These are phyloP conservation scores for Ophthalmolycus amberensis DNA, from an alignment of 2,113 vertebrate species.

Conservation along the genomic window DNA sequence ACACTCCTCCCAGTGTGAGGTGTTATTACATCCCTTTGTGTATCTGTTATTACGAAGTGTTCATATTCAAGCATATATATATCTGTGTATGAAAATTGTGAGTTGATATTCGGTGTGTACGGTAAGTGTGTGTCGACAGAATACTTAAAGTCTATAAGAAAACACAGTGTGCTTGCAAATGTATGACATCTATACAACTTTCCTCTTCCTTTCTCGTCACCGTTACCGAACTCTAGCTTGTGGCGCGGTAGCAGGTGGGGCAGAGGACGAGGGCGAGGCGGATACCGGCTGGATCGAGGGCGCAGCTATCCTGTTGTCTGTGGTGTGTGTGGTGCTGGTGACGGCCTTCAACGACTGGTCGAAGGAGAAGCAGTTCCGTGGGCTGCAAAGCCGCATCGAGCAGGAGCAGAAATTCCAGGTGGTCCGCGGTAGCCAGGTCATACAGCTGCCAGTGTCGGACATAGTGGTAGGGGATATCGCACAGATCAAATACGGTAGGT, in stretches of 20 bases:
- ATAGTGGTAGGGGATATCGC: conserved; percentile 97
- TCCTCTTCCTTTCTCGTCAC: conserved; percentile 4
- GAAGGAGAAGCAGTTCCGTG: conserved; percentile 99
- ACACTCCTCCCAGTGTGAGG: not conserved
- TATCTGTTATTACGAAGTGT: not conserved
- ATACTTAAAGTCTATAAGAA: not conserved
- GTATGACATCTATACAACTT: not conserved
- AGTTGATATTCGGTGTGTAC: not conserved
- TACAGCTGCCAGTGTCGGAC: conserved; percentile 96
- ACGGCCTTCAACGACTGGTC: conserved; percentile 99
- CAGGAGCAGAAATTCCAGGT: conserved; percentile 99
- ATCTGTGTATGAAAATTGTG: not conserved
- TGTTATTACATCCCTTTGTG: not conserved
- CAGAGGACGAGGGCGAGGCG: conserved; percentile 93
- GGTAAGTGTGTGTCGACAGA: not conserved
- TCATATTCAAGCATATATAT: not conserved
- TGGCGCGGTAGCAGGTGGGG: conserved; percentile 85
- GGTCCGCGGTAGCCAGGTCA: conserved; percentile 91
- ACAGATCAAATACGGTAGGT: conserved; percentile 96
- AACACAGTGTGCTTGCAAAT: not conserved
- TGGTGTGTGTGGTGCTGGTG: conserved; percentile 97
- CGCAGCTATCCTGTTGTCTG: conserved; percentile 95
- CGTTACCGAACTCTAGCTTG: conserved; percentile 82
- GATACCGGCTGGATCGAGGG: conserved; percentile 99
- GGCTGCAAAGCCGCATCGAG: conserved; percentile 98